Base-by-base conservation (phyloP, 1,140 invertebrate genomes). In the Neodiprion pinetum region DNA sequence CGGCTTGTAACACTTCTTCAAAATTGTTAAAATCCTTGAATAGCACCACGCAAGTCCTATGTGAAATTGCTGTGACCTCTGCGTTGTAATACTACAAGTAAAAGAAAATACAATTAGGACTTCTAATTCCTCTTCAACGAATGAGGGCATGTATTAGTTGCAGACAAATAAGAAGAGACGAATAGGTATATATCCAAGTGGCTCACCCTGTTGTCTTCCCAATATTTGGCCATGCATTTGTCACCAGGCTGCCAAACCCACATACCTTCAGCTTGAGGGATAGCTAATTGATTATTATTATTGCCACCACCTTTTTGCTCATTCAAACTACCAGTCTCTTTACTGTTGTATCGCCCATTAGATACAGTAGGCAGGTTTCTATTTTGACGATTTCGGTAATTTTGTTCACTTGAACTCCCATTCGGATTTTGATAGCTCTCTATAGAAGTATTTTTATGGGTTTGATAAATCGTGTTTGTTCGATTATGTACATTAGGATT, bases 11-110 rank as follows among this genome's bases (percentile, higher is more conserved):
- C 14, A 97, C 95, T 90, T 97, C 95, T 86, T 97, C 96, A 78
- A 94, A 93, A 86, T 97, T 97, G 67, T 95, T 94, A 88, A 97
- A 97, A 47, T 95, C 95, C 81, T 93, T 90, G 84, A 96, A 97
- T 79, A 93, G 92, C 1, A 97, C 96, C 28, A 96, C 94, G 79
- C 94, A 95, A 1, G 95, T 96, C 74, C 90, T 93, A 12, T 93
- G 90, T 0, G 94, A 94, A 23, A 96, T 90, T 9, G 91, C 94
- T 8, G 94, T 95, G 48, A 97, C 93, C 82, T 94, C 91, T 40
- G 96, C 95, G 84, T 94, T 93, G 81, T 97, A 97, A 89, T 94
- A 96, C 95, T 96, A 87, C 82, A 73, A 75, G 77, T 77, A 67
- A 9, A 23, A 53, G 17, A 67, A 70, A 65, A 47, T n/a, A 9